A percentile compares a stretch with the other conserved stretches of the same genome.
phyloP scores from a whole-genome alignment of 2,113 vertebrate species.

The Tricholaema leucomelas region DNA sequence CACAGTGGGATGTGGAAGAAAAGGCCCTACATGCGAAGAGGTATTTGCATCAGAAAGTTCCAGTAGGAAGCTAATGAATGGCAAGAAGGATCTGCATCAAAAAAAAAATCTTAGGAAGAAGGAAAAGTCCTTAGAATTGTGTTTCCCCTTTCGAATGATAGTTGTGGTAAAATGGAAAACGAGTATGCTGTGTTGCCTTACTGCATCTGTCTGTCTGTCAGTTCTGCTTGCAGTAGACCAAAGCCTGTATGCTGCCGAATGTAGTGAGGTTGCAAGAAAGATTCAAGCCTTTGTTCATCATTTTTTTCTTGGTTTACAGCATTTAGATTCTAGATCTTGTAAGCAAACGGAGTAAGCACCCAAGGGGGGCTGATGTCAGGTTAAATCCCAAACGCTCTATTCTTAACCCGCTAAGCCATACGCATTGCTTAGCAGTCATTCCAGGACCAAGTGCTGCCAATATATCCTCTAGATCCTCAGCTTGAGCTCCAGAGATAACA shows the following conservation, averaged over 20 bases:
- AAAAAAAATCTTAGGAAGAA: slow-evolving; percentile 7
- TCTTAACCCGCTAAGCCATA: not conserved
- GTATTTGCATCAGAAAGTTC: slow-evolving; percentile 67
- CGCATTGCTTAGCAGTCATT: not conserved
- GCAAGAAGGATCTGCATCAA: slow-evolving; percentile 54
- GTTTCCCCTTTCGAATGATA: slow-evolving; percentile 6
- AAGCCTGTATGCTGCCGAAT: not conserved
- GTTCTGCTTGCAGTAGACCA: not conserved
- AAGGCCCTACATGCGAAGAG: slow-evolving; percentile 57
- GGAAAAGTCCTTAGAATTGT: not conserved
- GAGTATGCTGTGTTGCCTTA: not conserved
- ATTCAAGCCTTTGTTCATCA: not conserved
- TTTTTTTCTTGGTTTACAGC: not conserved
- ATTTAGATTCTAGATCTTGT: not conserved
- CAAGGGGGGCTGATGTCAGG: not conserved
- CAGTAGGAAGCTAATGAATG: slow-evolving; percentile 47
- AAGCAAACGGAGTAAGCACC: not conserved
- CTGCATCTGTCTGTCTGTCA: not conserved
- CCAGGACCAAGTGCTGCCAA: not conserved
- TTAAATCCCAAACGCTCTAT: not conserved
- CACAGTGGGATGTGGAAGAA: slow-evolving; percentile 59
- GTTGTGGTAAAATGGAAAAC: slow-evolving; percentile 15
- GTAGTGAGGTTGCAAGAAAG: not conserved
- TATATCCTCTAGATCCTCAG: not conserved
- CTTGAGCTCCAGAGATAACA: not conserved